Conservation (phyloP, 2,797 vertebrate genomes). For the Huso huso region DNA sequence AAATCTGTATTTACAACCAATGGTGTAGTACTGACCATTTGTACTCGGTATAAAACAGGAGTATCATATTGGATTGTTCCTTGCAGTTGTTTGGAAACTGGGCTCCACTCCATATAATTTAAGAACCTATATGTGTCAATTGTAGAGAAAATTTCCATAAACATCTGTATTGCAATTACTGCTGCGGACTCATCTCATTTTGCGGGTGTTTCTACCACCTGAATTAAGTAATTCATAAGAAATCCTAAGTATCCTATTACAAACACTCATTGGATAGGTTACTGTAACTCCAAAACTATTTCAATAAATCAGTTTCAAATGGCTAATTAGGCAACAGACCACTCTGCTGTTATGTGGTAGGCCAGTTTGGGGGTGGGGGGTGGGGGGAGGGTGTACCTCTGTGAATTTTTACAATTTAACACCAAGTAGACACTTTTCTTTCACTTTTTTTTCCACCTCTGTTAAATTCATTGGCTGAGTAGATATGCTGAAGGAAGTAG, state of each 20-base stretch:
- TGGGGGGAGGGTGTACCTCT: too few relatives aligned
- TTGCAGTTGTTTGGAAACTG: not conserved
- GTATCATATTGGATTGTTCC: not conserved
- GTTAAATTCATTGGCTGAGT: too few relatives aligned
- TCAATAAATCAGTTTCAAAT: conserved; percentile 21
- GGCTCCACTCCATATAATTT: not conserved
- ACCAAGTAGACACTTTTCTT: too few relatives aligned
- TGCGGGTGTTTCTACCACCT: conserved; percentile 16
- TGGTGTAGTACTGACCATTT: not conserved
- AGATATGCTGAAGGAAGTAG: too few relatives aligned
- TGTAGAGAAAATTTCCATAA: conserved; percentile 15
- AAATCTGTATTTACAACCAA: not conserved
- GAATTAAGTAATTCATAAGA: conserved; percentile 21
- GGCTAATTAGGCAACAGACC: conserved; percentile 19
- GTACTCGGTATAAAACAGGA: not conserved
- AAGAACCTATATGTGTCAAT: not conserved
- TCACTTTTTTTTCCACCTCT: too few relatives aligned
- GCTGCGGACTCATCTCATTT: conserved; percentile 19
- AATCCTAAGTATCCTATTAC: conserved; percentile 21
- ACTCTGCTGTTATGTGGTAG: not conserved
- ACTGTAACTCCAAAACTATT: conserved; percentile 21
- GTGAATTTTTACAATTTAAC: too few relatives aligned
- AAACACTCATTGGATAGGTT: conserved; percentile 22
- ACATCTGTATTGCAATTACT: conserved; percentile 13
- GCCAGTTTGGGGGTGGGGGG: too few relatives aligned